phyloP scores from a whole-genome alignment of 2,797 vertebrate species.

The Sebastes hubbsi region DNA sequence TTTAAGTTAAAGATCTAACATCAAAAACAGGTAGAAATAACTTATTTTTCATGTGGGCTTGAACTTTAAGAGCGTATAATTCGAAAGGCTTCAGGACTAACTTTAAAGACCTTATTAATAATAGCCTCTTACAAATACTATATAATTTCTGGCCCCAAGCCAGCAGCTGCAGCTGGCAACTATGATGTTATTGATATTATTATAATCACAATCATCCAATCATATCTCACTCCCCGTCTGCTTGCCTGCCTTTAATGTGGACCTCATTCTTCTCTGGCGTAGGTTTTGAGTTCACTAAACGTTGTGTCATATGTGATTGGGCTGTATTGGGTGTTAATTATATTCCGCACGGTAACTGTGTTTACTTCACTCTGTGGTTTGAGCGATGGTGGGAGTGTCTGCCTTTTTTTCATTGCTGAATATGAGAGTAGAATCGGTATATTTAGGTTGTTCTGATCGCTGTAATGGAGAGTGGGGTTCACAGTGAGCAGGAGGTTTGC shows the following conservation, averaged over 20 bases:
- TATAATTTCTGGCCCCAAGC: neutral
- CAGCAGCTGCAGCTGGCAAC: too few relatives aligned
- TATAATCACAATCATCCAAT: neutral
- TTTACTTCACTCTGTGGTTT: accelerated
- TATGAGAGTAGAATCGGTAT: too few relatives aligned
- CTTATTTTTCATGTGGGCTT: neutral
- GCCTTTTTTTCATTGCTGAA: too few relatives aligned
- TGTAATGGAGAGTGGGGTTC: too few relatives aligned
- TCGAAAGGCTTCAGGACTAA: neutral
- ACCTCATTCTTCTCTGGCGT: neutral
- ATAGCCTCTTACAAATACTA: neutral
- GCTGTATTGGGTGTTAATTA: neutral
- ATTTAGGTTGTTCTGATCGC: too few relatives aligned
- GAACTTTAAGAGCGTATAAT: neutral
- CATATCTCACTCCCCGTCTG: neutral
- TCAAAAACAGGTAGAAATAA: neutral
- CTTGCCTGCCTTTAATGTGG: neutral
- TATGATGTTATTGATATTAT: neutral
- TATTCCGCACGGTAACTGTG: too few relatives aligned
- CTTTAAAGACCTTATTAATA: neutral
- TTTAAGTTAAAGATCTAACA: neutral
- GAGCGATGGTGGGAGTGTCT: neutral
- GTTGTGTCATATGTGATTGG: too few relatives aligned
- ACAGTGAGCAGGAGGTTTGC: neutral
- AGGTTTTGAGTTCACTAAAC: too few relatives aligned